phyloP scores from a whole-genome alignment of 2,888 invertebrate genomes.

The Patella pellucida region DNA sequence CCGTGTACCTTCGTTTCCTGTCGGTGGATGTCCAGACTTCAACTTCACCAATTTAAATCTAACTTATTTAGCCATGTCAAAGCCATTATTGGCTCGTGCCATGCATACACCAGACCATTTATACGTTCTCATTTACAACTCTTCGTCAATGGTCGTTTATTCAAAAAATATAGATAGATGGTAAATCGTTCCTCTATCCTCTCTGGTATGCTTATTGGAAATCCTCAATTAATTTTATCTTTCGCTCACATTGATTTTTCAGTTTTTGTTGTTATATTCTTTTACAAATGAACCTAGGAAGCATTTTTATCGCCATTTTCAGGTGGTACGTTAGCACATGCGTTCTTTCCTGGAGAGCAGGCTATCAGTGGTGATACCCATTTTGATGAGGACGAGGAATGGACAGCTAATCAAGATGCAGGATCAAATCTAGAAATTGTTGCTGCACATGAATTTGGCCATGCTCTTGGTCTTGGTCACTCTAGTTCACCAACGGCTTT shows the following conservation, averaged over 20 bases:
- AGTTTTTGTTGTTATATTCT: neutral
- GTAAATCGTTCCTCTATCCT: no score
- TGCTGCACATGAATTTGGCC: constrained; percentile 70
- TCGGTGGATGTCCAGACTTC: no score
- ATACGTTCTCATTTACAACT: neutral
- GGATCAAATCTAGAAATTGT: constrained; percentile 65
- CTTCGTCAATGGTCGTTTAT: neutral
- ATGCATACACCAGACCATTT: neutral
- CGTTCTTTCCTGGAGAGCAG: constrained; percentile 66
- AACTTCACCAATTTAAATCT: no score
- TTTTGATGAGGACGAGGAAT: constrained; percentile 68
- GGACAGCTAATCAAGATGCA: constrained; percentile 57
- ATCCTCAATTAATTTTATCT: neutral
- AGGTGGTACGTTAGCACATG: constrained; percentile 68
- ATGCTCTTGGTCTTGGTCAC: constrained; percentile 69
- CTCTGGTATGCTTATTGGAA: neutral
- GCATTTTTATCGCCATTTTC: constrained; percentile 17
- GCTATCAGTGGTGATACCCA: constrained; percentile 65
- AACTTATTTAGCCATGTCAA: no score
- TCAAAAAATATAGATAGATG: no score
- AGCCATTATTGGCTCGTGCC: neutral
- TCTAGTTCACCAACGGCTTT: constrained; percentile 60
- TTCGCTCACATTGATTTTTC: neutral
- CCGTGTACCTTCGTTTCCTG: no score
- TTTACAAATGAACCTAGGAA: neutral